phyloP scores from a whole-genome alignment of 92 coral and sea anemone genomes.

The Pocillopora grandis region DNA sequence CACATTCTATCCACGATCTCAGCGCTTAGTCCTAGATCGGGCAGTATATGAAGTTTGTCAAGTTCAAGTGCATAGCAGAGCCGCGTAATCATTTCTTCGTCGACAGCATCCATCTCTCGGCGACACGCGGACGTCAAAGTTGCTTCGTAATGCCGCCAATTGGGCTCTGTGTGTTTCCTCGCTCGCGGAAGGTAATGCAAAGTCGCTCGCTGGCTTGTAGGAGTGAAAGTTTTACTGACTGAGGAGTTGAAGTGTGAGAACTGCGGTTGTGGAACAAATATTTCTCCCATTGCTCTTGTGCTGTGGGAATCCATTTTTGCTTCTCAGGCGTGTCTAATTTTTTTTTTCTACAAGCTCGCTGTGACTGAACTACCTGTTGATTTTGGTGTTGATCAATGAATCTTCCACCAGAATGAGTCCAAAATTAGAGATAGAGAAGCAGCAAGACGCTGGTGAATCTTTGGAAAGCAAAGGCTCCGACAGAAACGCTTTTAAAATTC shows the following conservation, averaged over 20 bases:
- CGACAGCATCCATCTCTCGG: slow-evolving; percentile 53
- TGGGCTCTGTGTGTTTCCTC: slow-evolving; percentile 7
- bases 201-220: slow-evolving; percentile 19
- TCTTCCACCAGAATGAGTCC: slow-evolving; percentile 30
- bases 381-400: slow-evolving; percentile 25
- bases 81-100: slow-evolving; percentile 57
- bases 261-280: slow-evolving; percentile 9
- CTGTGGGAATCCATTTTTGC: slow-evolving; percentile 20
- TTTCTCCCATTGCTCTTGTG: slow-evolving; percentile 17
- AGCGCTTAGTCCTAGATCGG: slow-evolving; percentile 55
- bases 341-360: slow-evolving; percentile 1
- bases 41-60: slow-evolving; percentile 63
- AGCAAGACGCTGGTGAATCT: neutral
- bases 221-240: neutral
- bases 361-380: slow-evolving; percentile 29
- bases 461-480: too few species aligned
- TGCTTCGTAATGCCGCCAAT: slow-evolving; percentile 4
- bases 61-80: slow-evolving; percentile 68
- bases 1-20: slow-evolving; percentile 35
- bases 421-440: neutral
- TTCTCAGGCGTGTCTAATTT: neutral
- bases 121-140: slow-evolving; percentile 27
- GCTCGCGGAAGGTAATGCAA: slow-evolving; percentile 42
- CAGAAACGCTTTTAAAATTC: neutral
- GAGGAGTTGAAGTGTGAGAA: slow-evolving; percentile 3